Percentiles rank a stretch among this genome's conserved stretches.
These are phyloP conservation scores for Mamestra configurata DNA, from an alignment of 1,140 invertebrate species.

Conservation along the genomic window DNA sequence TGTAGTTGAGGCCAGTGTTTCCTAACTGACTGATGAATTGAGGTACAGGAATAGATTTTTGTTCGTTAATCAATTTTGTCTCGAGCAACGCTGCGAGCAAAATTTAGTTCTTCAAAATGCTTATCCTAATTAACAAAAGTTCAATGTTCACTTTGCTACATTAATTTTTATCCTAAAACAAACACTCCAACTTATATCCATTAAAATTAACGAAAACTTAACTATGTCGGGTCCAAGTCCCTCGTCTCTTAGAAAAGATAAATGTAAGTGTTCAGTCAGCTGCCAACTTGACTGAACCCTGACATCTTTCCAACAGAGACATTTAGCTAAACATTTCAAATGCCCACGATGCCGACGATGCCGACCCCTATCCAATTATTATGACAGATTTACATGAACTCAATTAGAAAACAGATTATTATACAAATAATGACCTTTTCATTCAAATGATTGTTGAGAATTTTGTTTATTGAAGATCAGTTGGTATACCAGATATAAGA, in stretches of 20 bases:
- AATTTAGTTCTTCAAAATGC: too few species aligned
- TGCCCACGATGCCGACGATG: constrained; percentile 53
- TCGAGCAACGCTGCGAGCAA: too few species aligned
- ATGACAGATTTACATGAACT: constrained; percentile 54
- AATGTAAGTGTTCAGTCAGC: constrained; percentile 77
- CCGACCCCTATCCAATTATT: constrained; percentile 62
- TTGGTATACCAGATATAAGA: not conserved
- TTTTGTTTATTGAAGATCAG: too few species aligned
- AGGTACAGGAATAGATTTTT: too few species aligned
- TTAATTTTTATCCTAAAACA: constrained; percentile 24
- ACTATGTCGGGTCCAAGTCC: constrained; percentile 51
- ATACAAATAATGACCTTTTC: not conserved
- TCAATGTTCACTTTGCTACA: not conserved
- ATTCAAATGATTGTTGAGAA: constrained; percentile 12
- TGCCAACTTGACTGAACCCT: constrained; percentile 74
- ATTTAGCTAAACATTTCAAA: constrained; percentile 51
- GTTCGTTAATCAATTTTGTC: too few species aligned
- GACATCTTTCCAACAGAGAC: constrained; percentile 68
- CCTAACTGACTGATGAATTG: too few species aligned
- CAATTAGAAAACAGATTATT: constrained; percentile 45
- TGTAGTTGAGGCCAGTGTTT: too few species aligned
- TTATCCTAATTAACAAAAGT: not conserved
- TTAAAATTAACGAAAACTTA: constrained; percentile 61
- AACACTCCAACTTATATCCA: constrained; percentile 33
- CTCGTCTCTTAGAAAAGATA: constrained; percentile 69